Evolutionary conservation across 1,140 invertebrate species (phyloP), one percentile per base, ranked within the genome.

Genomic region (Atta colombica): DNA sequence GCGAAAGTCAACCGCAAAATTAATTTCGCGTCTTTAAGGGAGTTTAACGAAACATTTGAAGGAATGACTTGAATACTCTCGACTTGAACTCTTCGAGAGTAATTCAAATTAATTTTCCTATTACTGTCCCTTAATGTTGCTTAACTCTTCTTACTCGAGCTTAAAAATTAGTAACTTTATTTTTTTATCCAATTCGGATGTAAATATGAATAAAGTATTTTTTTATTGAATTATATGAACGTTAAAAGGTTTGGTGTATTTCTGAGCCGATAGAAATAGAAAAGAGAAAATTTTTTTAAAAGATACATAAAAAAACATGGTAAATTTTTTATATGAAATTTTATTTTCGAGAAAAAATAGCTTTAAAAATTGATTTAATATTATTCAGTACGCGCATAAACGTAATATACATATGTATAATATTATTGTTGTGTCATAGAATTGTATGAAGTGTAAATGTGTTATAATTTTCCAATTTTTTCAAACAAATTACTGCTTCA

Each of bases 21-120:
- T 90, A 90, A 87, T 90, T 88, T 88, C 80, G 51, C 86, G 63
- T 90, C 88, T 63, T 71, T 25, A 25, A 25, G 39, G 21, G 45
- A 84, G 80, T 84, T 74, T 82, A 60, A 53, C 66, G 53, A 60
- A 84, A 61, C 55, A 69, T 84, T 84, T 84, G 39, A 74, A 84
- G 69, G 69, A 84, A 53, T 55, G 25, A 25, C 49, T 10, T 25
- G 61, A 85, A 85, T 21, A 21, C 21, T 21, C 21, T 21, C 21
- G 25, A 25, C 49, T 10, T 25, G 61, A 85, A 85, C 58, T 84
- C 55, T 74, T 84, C 55, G 25, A 18, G 53, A 84, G n/a, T 49
- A 66, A 63, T 75, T 65, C 35, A 66, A 85, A 84, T 87, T 87
- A 84, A 87, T 66, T 66, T 81, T 51, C 45, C 63, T 69, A 39